These are phyloP conservation scores for Limnephilus marmoratus DNA, from an alignment of 2,888 invertebrate species.

Conservation along the genomic window DNA sequence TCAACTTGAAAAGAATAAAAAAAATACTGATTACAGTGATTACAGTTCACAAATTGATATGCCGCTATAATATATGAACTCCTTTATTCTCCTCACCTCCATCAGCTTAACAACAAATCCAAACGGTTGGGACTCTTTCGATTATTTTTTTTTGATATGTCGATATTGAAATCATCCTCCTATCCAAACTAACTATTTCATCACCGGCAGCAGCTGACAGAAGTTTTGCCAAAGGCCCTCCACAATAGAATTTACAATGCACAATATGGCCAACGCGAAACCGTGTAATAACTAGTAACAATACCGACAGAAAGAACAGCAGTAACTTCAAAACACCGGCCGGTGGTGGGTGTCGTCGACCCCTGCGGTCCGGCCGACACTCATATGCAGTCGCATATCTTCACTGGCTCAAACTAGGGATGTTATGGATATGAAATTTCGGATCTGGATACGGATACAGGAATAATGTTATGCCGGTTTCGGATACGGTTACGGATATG, in stretches of 20 bases:
- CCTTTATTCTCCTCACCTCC: no score
- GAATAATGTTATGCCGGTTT: no score
- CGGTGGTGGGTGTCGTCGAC: not conserved
- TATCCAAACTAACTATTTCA: not conserved
- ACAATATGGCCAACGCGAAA: not conserved
- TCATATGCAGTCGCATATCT: not conserved
- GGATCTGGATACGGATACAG: no score
- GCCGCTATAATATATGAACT: no score
- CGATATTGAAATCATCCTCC: not conserved
- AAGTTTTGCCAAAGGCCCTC: not conserved
- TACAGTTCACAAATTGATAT: no score
- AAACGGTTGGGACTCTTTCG: no score
- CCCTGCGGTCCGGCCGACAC: not conserved
- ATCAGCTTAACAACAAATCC: no score
- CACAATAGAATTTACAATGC: not conserved
- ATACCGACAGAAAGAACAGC: not conserved
- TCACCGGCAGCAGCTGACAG: not conserved
- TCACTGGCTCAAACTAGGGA: no score
- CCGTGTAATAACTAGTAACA: not conserved
- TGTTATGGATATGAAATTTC: no score
- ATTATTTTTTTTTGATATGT: not conserved
- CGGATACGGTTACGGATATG: no score
- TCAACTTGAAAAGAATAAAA: no score
- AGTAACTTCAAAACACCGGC: not conserved
- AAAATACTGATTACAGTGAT: no score